Evolutionary conservation across 1,140 invertebrate species (phyloP), one percentile per base, ranked within the genome.

Genomic region (Drosophila parvula): DNA sequence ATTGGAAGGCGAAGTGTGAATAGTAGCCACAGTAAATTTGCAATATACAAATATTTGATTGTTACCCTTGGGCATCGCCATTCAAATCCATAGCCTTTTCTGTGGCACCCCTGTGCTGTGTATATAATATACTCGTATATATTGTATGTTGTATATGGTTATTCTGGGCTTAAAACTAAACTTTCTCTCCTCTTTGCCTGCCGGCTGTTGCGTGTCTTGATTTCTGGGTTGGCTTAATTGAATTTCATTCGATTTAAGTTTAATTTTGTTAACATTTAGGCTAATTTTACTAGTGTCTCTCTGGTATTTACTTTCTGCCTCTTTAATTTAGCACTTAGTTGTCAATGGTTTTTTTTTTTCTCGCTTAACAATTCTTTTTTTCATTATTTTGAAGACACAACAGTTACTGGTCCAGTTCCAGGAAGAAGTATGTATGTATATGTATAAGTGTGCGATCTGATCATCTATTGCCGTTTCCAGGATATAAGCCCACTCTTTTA

Each of bases 391-490:
- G 78, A 91, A 91, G 91, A 91, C 91, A 91, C 91, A 91, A 91
- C 91, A 91, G 90, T 91, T 91, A 88, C 91, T 91, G 91, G 90
- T 91, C 91, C 91, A 91, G 81, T 91, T 91, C 90, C 91, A 91
- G 89, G 85, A 91, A 91, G 88, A 91, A 86, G 58, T 81, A 62
- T 81, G 53, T 78, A 47, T 82, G 60, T 82, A 62, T 81, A 68
- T 81, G 58, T 60, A 50, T 74, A 44, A 71, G 63, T 50, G 44
- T 71, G 59, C 60, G 48, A 40, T 44, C 48, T 48, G 73, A 57
- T 68, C 43, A 53, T 40, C 38, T 38, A 41, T 41, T 69, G 51
- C 36, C 34, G 56, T 32, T 74, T 55, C 36, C 16, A 57, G 50
- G 36, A 67, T 60, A 41, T 18, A 22, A 53, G 32, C 7, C 32